Evolutionary conservation across 30 jellyfish, hydroid and myxozoan genomes (phyloP).

Genomic region (Hydra vulgaris): DNA sequence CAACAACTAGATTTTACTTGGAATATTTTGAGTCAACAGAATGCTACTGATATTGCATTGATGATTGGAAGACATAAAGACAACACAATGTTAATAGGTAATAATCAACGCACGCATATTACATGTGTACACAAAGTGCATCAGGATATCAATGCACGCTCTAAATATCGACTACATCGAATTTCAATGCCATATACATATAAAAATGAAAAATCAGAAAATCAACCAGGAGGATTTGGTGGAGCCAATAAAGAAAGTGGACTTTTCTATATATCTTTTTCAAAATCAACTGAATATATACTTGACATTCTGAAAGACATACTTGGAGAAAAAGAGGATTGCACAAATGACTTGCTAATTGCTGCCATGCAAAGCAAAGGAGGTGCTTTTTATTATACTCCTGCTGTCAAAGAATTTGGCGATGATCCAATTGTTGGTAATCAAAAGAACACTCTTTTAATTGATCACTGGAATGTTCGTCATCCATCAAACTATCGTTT

Average conservation of each 20-base stretch:
- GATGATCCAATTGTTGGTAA: neutral
- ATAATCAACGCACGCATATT: constrained; percentile 11
- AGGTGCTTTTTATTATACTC: constrained; percentile 18
- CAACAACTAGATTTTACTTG: constrained; percentile 16
- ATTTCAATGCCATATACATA: constrained; percentile 20
- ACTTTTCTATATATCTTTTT: constrained; percentile 20
- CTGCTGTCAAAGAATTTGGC: constrained; percentile 22
- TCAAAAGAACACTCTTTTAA: neutral
- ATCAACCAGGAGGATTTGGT: neutral
- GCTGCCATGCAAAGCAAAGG: constrained; percentile 1
- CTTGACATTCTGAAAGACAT: constrained; percentile 3
- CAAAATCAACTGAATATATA: constrained; percentile 2
- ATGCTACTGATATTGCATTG: constrained; percentile 9
- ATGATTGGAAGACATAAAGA: constrained; percentile 26
- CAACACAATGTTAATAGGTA: constrained; percentile 10
- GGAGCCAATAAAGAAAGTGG: constrained; percentile 29
- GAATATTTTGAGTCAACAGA: constrained; percentile 12
- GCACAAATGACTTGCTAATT: constrained; percentile 11
- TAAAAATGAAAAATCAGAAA: neutral
- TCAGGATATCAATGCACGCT: neutral
- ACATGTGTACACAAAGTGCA: constrained; percentile 7
- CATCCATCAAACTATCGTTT: constrained; percentile 3
- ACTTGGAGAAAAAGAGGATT: neutral
- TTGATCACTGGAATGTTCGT: constrained; percentile 18
- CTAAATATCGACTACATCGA: constrained; percentile 13